Percentiles rank a stretch among this genome's conserved stretches.
Conservation (phyloP, 2,797 vertebrate species). For the Acrossocheilus fasciatus region DNA sequence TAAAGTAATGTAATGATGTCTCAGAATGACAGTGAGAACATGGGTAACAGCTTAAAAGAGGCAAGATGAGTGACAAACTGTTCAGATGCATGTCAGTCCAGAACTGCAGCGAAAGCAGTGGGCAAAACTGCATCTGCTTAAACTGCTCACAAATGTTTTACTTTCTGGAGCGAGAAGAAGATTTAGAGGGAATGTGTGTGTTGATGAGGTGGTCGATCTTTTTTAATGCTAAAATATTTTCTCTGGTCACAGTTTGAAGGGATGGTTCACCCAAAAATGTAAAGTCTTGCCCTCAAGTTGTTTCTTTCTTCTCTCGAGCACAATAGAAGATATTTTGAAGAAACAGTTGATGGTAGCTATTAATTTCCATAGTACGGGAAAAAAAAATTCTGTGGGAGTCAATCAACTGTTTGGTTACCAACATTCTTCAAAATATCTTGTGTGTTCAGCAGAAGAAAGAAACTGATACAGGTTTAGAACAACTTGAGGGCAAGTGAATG, state of each 20-base stretch:
- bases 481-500: too few relatives aligned
- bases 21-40: constrained; percentile 11
- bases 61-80: constrained; percentile 45
- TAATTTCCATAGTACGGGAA: not conserved
- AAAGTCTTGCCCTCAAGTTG: not conserved
- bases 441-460: too few relatives aligned
- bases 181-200: not conserved
- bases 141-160: not conserved
- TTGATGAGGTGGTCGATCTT: not conserved
- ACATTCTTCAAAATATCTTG: too few relatives aligned
- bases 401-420: not conserved
- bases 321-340: too few relatives aligned
- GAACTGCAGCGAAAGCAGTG: not conserved
- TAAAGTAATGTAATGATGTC: constrained; percentile 24
- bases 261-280: not conserved
- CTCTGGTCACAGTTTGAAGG: not conserved
- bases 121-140: constrained; percentile 10
- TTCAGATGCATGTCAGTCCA: not conserved
- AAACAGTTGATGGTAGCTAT: too few relatives aligned
- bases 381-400: not conserved
- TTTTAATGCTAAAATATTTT: not conserved
- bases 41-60: constrained; percentile 5
- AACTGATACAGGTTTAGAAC: too few relatives aligned
- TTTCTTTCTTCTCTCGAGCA: not conserved
- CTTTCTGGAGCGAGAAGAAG: not conserved